These are phyloP conservation scores for Lagorchestes hirsutus DNA, from an alignment of 2,797 vertebrate genomes.

Conservation along the genomic window DNA sequence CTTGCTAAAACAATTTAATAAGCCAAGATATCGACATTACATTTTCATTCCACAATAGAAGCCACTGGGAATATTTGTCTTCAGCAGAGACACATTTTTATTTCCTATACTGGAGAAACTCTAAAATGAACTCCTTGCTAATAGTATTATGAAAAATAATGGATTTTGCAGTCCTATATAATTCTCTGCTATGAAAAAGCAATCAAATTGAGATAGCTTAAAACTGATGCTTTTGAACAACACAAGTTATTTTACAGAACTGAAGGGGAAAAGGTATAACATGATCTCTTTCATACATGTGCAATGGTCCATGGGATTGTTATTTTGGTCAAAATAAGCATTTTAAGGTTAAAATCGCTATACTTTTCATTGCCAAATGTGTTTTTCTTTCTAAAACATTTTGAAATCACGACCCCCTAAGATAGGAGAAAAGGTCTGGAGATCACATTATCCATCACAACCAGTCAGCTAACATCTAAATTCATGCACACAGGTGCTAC, in stretches of 20 bases:
- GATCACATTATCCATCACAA: neutral
- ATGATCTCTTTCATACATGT: too few species aligned
- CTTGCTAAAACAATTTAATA: neutral
- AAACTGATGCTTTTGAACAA: neutral
- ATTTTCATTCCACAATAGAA: neutral
- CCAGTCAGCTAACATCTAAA: neutral
- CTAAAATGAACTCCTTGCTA: neutral
- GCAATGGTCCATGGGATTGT: neutral
- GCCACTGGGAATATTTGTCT: neutral
- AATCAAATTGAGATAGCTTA: neutral
- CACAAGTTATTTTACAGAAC: neutral
- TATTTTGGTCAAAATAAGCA: neutral
- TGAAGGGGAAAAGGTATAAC: neutral
- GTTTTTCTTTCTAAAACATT: neutral
- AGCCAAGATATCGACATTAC: neutral
- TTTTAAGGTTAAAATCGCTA: neutral
- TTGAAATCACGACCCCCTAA: neutral
- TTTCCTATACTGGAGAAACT: neutral
- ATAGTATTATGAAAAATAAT: neutral
- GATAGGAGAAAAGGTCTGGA: neutral
- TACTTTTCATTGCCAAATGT: neutral
- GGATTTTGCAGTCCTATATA: neutral
- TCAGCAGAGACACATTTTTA: neutral
- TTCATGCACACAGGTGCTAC: neutral
- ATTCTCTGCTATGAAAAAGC: neutral